A percentile compares a stretch with the other conserved stretches of the same genome.
phyloP scores from a whole-genome alignment of 2,888 invertebrate species.

The Dryocosmus kuriphilus region DNA sequence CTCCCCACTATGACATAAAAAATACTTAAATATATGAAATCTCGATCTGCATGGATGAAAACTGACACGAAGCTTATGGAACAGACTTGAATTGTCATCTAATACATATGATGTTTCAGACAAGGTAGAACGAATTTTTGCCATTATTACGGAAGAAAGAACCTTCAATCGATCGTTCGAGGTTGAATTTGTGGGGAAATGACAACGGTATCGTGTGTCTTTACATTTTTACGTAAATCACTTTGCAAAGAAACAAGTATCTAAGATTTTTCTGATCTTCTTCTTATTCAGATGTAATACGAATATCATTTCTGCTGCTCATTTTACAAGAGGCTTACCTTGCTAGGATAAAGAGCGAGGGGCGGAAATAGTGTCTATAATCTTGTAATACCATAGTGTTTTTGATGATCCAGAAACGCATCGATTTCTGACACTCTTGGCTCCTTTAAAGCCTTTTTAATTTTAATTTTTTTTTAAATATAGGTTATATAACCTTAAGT shows the following conservation, averaged over 20 bases:
- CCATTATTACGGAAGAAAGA: neutral
- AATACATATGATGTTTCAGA: neutral
- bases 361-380: constrained; percentile 20
- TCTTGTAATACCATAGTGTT: constrained; percentile 5
- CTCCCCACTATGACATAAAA: neutral
- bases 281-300: constrained; percentile 8
- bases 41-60: constrained; percentile 4
- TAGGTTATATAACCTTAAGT: constrained; percentile 1
- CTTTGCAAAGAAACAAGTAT: constrained; percentile 14
- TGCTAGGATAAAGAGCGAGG: neutral
- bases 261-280: constrained; percentile 6
- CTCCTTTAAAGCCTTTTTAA: neutral
- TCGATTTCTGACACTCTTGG: constrained; percentile 8
- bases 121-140: neutral
- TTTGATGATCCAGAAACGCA: constrained; percentile 6
- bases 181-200: constrained; percentile 52
- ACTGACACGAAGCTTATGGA: constrained; percentile 23
- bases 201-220: constrained; percentile 64
- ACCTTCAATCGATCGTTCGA: constrained; percentile 17
- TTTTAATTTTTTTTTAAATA: neutral
- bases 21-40: neutral
- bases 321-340: constrained; percentile 29
- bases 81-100: neutral
- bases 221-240: constrained; percentile 8
- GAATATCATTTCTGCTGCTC: constrained; percentile 17